phyloP scores from a whole-genome alignment of 2,113 vertebrate species.

The Ochotona curzoniae region DNA sequence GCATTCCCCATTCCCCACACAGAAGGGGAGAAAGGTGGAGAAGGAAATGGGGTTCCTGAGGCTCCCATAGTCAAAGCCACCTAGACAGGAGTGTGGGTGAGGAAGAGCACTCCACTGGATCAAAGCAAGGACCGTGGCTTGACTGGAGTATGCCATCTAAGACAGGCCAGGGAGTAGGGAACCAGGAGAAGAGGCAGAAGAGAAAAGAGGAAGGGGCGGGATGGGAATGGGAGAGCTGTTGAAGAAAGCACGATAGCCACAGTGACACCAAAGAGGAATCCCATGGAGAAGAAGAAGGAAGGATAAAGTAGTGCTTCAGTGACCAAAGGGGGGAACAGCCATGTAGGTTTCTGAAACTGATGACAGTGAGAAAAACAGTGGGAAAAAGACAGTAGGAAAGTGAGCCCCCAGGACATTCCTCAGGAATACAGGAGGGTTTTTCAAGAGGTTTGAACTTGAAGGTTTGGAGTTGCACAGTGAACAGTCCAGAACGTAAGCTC shows the following conservation, averaged over 20 bases:
- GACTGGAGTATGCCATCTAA: not conserved
- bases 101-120: accelerated
- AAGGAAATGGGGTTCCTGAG: not conserved
- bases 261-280: not conserved
- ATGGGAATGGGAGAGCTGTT: not conserved
- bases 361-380: no score
- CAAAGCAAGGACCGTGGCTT: not conserved
- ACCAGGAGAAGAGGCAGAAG: not conserved
- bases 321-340: not conserved
- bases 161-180: not conserved
- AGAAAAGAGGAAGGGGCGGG: not conserved
- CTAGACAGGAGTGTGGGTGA: no score
- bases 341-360: not conserved
- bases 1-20: not conserved
- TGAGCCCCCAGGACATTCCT: not conserved
- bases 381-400: no score
- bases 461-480: not conserved
- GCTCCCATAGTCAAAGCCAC: not conserved
- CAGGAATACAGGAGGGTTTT: not conserved
- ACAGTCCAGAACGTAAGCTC: not conserved
- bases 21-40: not conserved
- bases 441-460: not conserved
- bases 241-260: not conserved
- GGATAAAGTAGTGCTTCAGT: not conserved
- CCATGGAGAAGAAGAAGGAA: not conserved